Percentiles rank a stretch among this genome's conserved stretches.
Evolutionary conservation across 2,888 invertebrate species (phyloP).

Genomic region (Oscheius sp.): DNA sequence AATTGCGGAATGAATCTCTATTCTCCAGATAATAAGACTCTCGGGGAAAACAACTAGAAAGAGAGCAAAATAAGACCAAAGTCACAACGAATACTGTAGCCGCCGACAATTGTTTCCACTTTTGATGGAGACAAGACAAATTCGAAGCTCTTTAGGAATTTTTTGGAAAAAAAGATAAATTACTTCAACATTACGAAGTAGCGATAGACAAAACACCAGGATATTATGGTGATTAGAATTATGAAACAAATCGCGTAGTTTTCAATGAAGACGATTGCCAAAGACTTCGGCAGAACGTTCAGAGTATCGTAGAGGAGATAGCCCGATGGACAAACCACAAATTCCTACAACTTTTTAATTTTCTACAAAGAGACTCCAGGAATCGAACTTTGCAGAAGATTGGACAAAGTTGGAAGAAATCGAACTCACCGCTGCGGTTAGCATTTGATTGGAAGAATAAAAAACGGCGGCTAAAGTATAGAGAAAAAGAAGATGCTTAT

Average conservation of each 20-base stretch:
- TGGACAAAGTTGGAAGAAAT: not conserved
- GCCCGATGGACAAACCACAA: conserved; percentile 18
- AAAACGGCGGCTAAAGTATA: not conserved
- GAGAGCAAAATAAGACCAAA: conserved; percentile 2
- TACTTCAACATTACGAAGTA: not conserved
- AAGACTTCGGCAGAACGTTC: not conserved
- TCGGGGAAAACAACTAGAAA: conserved; percentile 10
- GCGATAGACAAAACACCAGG: conserved; percentile 11
- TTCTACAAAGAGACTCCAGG: too few relatives aligned
- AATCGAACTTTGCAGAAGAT: too few relatives aligned
- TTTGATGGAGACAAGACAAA: not conserved
- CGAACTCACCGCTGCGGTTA: not conserved
- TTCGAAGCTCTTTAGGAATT: not conserved
- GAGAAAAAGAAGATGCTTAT: conserved; percentile 7
- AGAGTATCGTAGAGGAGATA: conserved; percentile 18
- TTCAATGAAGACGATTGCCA: not conserved
- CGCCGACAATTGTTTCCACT: not conserved
- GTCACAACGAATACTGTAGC: too few relatives aligned
- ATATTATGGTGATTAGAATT: not conserved
- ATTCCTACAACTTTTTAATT: not conserved
- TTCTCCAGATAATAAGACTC: conserved; percentile 1
- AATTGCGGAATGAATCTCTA: not conserved
- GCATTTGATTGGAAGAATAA: conserved; percentile 7
- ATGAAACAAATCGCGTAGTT: conserved; percentile 2
- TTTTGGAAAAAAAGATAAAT: too few relatives aligned